Evolutionary conservation across 2,888 invertebrate species (phyloP).

Genomic region (Oligia latruncula): DNA sequence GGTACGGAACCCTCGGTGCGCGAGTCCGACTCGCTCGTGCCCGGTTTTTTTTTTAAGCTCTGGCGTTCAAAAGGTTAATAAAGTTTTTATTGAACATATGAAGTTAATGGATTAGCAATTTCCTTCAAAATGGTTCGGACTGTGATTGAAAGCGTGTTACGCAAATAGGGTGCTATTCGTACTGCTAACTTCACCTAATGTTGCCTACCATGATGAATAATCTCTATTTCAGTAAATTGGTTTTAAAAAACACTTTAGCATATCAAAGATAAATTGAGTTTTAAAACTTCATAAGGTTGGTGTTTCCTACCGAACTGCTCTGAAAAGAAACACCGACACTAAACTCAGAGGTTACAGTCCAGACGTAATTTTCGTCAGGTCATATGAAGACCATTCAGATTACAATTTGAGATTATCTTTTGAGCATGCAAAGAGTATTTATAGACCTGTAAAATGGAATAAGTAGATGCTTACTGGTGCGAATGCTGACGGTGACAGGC

Average conservation of each 20-base stretch:
- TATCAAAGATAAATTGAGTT: neutral
- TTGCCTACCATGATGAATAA: neutral
- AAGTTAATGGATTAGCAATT: too few species aligned
- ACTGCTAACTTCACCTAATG: neutral
- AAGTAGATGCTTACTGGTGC: conserved; percentile 72
- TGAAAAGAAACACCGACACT: neutral
- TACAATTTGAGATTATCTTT: neutral
- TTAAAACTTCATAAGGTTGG: neutral
- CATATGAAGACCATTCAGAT: neutral
- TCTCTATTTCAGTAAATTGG: neutral
- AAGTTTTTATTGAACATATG: too few species aligned
- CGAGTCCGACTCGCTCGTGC: too few species aligned
- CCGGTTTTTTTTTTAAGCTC: too few species aligned
- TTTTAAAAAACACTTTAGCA: neutral
- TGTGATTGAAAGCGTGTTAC: too few species aligned
- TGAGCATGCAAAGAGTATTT: neutral
- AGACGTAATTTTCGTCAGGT: neutral
- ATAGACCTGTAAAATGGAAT: neutral
- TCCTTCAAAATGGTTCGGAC: too few species aligned
- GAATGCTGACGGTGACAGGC: conserved; percentile 83
- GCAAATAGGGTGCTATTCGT: neutral
- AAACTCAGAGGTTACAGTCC: neutral
- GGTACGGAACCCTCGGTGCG: too few species aligned
- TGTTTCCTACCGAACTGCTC: neutral
- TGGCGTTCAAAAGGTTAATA: too few species aligned